Evolutionary conservation across 2,888 invertebrate species (phyloP).

Genomic region (Noctua fimbriata): DNA sequence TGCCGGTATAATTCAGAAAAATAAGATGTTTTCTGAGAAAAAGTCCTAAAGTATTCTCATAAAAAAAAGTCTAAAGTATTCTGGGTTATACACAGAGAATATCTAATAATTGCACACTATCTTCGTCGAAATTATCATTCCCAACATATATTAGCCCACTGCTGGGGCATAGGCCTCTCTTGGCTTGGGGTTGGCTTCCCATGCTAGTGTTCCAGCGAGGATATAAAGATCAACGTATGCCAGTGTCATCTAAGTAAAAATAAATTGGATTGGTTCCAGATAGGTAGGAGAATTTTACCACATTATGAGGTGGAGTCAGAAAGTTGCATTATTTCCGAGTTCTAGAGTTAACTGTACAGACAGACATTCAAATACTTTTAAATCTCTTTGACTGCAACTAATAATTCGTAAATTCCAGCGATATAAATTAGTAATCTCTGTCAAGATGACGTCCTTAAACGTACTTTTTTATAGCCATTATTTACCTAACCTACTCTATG

Average conservation of each 20-base stretch:
- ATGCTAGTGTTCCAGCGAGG: background rate
- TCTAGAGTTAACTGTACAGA: background rate
- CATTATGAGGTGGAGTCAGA: slow-evolving; percentile 12
- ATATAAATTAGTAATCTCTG: background rate
- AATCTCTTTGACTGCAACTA: background rate
- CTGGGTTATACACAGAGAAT: background rate
- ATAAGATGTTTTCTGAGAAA: background rate
- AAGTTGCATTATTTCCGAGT: background rate
- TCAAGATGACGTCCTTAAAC: slow-evolving; percentile 6
- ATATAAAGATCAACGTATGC: background rate
- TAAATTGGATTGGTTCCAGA: background rate
- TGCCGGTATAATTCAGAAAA: background rate
- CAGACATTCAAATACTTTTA: too few species aligned
- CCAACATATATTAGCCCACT: background rate
- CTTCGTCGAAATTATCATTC: background rate
- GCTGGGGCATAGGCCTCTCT: background rate
- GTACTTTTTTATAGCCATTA: too few species aligned
- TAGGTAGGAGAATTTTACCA: slow-evolving; percentile 15
- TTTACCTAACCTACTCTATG: too few species aligned
- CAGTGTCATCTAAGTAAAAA: background rate
- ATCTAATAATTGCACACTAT: background rate
- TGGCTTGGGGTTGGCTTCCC: background rate
- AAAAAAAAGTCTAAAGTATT: background rate
- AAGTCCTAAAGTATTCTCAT: background rate
- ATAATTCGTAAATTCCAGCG: background rate